Evolutionary conservation across 2,113 vertebrate genomes (phyloP).

Genomic region (Trochalopteron elliotii): DNA sequence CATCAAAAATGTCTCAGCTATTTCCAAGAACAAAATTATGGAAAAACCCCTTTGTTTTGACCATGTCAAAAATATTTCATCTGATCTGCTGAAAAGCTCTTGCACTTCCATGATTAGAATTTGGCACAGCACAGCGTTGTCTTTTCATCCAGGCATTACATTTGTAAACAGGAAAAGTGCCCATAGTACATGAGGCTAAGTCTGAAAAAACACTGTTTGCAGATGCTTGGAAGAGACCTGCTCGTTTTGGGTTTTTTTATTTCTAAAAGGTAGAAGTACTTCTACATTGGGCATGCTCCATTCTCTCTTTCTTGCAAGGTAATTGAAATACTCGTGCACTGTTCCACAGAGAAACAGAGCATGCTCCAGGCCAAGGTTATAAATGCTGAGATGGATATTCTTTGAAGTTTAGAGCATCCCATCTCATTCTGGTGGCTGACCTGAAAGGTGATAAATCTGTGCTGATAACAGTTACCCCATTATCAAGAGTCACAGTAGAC

Average conservation of each 20-base stretch:
- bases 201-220: background rate
- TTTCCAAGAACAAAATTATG: slow-evolving; percentile 13
- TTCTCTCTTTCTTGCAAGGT: background rate
- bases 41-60: slow-evolving; percentile 5
- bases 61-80: slow-evolving; percentile 9
- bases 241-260: background rate
- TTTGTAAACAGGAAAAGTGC: slow-evolving; percentile 16
- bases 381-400: background rate
- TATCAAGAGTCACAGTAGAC: background rate
- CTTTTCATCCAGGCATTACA: background rate
- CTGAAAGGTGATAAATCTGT: slow-evolving; percentile 21
- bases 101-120: background rate
- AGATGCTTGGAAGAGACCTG: background rate
- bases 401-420: background rate
- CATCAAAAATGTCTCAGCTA: background rate
- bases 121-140: background rate
- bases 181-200: background rate
- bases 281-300: background rate
- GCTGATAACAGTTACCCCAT: background rate
- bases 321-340: background rate
- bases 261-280: background rate
- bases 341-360: background rate
- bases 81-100: background rate
- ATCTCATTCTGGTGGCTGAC: background rate
- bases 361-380: background rate